phyloP scores from a whole-genome alignment of 2,113 vertebrate genomes.

The Aptenodytes patagonicus region DNA sequence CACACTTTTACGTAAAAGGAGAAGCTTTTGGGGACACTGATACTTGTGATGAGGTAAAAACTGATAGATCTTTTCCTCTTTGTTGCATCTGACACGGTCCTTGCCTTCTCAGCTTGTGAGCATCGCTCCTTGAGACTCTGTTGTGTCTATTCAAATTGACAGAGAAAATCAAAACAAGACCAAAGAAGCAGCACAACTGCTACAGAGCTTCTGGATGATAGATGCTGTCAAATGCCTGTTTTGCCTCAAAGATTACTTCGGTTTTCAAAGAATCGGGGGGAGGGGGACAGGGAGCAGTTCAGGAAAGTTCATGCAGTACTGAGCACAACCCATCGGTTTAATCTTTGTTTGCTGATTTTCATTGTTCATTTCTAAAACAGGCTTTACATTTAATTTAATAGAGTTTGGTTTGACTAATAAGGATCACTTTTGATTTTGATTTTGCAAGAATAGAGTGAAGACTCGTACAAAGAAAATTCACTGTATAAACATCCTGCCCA shows the following conservation, averaged over 20 bases:
- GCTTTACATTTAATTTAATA: constrained; percentile 13
- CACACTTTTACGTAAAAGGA: background rate
- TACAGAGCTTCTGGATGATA: background rate
- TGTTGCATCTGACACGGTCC: fast-evolving
- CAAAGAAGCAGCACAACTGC: background rate
- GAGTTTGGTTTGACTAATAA: constrained; percentile 41
- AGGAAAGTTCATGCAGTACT: background rate
- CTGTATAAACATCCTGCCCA: background rate
- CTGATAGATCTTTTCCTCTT: background rate
- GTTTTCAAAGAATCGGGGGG: background rate
- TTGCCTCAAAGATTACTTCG: constrained; percentile 16
- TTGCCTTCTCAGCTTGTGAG: background rate
- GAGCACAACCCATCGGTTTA: background rate
- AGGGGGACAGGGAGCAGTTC: fast-evolving
- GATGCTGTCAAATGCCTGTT: constrained; percentile 2
- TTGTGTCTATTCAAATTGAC: background rate
- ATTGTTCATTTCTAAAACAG: constrained; percentile 38
- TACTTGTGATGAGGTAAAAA: background rate
- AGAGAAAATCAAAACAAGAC: constrained; percentile 19
- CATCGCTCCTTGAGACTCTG: background rate
- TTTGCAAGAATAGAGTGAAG: constrained; percentile 30
- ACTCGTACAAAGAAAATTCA: constrained; percentile 11
- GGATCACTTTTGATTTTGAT: constrained; percentile 33
- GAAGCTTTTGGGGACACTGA: background rate
- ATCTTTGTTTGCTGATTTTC: constrained; percentile 8